Conservation (phyloP, 2,797 vertebrate genomes). For the Basileuterus tristriatus region DNA sequence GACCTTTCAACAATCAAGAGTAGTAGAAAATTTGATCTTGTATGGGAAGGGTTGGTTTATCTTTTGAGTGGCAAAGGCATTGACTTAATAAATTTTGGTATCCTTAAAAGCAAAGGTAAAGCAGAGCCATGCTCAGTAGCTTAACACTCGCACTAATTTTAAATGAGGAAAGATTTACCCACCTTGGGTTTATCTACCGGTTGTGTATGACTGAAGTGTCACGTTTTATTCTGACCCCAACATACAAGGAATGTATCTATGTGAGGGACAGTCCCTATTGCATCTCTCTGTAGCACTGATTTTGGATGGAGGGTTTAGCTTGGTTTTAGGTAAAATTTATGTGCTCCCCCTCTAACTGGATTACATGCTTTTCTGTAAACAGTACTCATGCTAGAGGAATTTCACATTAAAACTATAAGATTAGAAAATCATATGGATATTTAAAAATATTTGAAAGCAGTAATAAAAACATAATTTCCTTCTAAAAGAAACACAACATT, state of each 20-base stretch:
- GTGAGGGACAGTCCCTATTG: background rate
- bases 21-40: background rate
- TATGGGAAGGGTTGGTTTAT: background rate
- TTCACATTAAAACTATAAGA: constrained; percentile 7
- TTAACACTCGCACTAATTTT: background rate
- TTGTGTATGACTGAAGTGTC: background rate
- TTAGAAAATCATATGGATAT: constrained; percentile 11
- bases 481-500: constrained; percentile 62
- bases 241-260: background rate
- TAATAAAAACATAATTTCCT: constrained; percentile 4
- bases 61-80: background rate
- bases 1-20: background rate
- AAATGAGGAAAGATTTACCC: background rate
- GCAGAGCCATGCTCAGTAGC: background rate
- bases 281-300: background rate
- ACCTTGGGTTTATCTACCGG: background rate
- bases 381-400: background rate
- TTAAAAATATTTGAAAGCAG: constrained; percentile 10
- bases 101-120: background rate
- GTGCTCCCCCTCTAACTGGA: background rate
- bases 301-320: background rate
- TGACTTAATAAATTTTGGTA: background rate
- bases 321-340: constrained; percentile 8
- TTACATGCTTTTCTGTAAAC: background rate
- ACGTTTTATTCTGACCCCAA: background rate